Conservation (phyloP, 2,888 invertebrate species). For the Mesochorus sp. region DNA sequence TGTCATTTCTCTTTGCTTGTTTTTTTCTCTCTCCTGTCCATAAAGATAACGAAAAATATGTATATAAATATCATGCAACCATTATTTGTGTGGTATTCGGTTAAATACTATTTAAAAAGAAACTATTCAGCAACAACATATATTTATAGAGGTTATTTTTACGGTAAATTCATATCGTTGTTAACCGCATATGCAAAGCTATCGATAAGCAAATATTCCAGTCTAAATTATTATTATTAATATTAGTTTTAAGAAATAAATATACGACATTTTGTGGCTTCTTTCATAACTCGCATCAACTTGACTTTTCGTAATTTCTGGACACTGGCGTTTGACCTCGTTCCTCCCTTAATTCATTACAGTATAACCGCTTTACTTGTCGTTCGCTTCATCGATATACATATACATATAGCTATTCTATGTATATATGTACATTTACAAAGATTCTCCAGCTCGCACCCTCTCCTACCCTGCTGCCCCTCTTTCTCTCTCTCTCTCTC, state of each 20-base stretch:
- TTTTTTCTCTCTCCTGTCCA: background rate
- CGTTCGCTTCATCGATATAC: slow-evolving; percentile 20
- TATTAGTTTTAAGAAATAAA: too few species aligned
- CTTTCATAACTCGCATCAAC: slow-evolving; percentile 11
- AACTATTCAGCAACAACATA: too few species aligned
- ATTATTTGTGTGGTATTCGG: too few species aligned
- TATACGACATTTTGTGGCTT: background rate
- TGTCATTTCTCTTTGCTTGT: background rate
- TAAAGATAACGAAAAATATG: background rate
- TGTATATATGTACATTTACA: background rate
- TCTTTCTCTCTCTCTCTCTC: too few species aligned
- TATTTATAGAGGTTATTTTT: too few species aligned
- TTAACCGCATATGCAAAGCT: too few species aligned
- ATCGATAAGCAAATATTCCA: too few species aligned
- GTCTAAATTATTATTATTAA: too few species aligned
- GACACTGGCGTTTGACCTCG: background rate
- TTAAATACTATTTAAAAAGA: too few species aligned
- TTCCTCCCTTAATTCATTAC: slow-evolving; percentile 11
- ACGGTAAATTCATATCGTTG: too few species aligned
- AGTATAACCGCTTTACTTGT: slow-evolving; percentile 20
- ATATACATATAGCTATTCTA: too few species aligned
- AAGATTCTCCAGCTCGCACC: background rate
- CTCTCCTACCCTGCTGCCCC: slow-evolving; percentile 15
- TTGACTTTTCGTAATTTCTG: background rate
- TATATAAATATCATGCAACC: too few species aligned